Conservation (phyloP, 2,797 vertebrate genomes). For the Polyboroides typus region DNA sequence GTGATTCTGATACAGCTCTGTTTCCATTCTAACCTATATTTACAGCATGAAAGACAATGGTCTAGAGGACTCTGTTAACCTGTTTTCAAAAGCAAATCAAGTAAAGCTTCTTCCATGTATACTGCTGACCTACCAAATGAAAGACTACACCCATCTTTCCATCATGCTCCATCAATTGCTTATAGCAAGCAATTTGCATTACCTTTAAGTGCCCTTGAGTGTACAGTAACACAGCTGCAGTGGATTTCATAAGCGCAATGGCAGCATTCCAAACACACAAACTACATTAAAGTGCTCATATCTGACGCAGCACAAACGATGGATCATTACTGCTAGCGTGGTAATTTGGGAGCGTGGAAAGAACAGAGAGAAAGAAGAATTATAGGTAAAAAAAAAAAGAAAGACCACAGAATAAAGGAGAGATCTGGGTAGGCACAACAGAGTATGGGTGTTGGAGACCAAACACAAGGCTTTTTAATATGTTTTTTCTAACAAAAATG, state of each 20-base stretch:
- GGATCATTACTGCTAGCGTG: background rate
- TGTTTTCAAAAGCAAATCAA: conserved; percentile 46
- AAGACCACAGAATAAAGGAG: background rate
- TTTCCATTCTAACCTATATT: background rate
- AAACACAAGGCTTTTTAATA: background rate
- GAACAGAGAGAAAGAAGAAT: background rate
- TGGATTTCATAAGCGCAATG: background rate
- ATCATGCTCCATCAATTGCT: conserved; percentile 41
- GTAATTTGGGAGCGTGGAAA: background rate
- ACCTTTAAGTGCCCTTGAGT: conserved; percentile 41
- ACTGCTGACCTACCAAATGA: conserved; percentile 26
- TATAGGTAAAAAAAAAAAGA: background rate
- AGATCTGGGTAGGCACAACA: background rate
- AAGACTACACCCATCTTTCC: conserved; percentile 59
- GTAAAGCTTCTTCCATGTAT: background rate
- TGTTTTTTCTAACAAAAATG: background rate
- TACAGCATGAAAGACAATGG: background rate
- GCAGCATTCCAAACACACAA: conserved; percentile 7
- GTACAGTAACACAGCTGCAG: conserved; percentile 38
- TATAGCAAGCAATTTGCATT: conserved; percentile 58
- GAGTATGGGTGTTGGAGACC: background rate
- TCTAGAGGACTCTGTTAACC: background rate
- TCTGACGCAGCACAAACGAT: background rate
- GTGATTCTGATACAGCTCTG: background rate
- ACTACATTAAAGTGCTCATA: background rate